Percentiles rank a stretch among this genome's conserved stretches.
phyloP scores from a whole-genome alignment of 2,797 vertebrate species.

The Cirrhinus molitorella region DNA sequence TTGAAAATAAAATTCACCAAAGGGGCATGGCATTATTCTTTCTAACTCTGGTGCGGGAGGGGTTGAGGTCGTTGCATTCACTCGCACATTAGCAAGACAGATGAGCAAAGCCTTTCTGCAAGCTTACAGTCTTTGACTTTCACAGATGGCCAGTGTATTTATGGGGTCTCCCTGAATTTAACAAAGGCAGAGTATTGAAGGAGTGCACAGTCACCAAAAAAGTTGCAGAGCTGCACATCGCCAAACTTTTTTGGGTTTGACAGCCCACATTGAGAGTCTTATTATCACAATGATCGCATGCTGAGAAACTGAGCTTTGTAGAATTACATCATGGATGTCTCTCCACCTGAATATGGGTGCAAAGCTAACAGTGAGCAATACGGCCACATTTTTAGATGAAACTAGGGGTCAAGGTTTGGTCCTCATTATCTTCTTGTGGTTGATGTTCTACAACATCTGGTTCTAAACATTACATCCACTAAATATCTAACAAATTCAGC shows the following conservation, averaged over 20 bases:
- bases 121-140: constrained; percentile 56
- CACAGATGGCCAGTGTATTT: constrained; percentile 65
- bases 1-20: constrained; percentile 68
- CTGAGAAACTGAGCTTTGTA: constrained; percentile 4
- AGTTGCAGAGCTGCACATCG: constrained; percentile 68
- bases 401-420: neutral
- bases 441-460: neutral
- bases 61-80: constrained; percentile 50
- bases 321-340: neutral
- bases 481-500: neutral
- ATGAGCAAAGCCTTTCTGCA: constrained; percentile 63
- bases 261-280: neutral
- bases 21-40: constrained; percentile 62
- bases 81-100: constrained; percentile 64
- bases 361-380: neutral
- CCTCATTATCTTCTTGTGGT: neutral
- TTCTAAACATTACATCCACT: neutral
- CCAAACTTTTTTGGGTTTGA: constrained; percentile 43
- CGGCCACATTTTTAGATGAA: neutral
- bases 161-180: constrained; percentile 54
- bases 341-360: neutral
- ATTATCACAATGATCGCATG: constrained; percentile 14
- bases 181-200: constrained; percentile 52
- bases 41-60: constrained; percentile 33
- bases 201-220: constrained; percentile 61